These are phyloP conservation scores for Harpalus rufipes DNA, from an alignment of 2,888 invertebrate species.

Conservation along the genomic window DNA sequence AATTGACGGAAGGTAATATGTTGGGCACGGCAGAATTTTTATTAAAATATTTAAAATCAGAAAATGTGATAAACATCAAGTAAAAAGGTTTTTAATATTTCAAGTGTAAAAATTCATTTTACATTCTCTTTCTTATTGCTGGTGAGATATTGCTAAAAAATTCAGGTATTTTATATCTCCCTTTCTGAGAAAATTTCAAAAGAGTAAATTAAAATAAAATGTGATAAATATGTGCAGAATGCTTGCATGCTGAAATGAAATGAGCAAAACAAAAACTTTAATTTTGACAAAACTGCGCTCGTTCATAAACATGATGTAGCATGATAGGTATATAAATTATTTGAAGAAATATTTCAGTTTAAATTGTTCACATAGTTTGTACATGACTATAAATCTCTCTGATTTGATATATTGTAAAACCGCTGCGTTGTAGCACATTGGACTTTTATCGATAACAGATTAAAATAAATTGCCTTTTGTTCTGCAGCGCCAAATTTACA, in stretches of 20 bases:
- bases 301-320: constrained; percentile 9
- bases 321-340: constrained; percentile 44
- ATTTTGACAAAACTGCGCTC: constrained; percentile 9
- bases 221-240: constrained; percentile 12
- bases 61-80: background rate
- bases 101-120: background rate
- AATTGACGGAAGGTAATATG: no score
- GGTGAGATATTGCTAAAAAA: background rate
- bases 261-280: constrained; percentile 14
- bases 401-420: constrained; percentile 47
- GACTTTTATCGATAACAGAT: constrained; percentile 48
- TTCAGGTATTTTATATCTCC: background rate
- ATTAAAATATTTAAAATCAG: background rate
- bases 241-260: background rate
- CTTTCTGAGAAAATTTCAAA: constrained; percentile 7
- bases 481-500: constrained; percentile 22
- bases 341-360: constrained; percentile 43
- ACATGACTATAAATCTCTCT: constrained; percentile 25
- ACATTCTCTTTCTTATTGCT: background rate
- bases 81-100: background rate
- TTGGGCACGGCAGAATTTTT: background rate
- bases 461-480: constrained; percentile 49
- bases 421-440: constrained; percentile 26
- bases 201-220: background rate
- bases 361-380: constrained; percentile 44